phyloP scores from a whole-genome alignment of 1,140 invertebrate genomes.

The Archivesica marissinica region DNA sequence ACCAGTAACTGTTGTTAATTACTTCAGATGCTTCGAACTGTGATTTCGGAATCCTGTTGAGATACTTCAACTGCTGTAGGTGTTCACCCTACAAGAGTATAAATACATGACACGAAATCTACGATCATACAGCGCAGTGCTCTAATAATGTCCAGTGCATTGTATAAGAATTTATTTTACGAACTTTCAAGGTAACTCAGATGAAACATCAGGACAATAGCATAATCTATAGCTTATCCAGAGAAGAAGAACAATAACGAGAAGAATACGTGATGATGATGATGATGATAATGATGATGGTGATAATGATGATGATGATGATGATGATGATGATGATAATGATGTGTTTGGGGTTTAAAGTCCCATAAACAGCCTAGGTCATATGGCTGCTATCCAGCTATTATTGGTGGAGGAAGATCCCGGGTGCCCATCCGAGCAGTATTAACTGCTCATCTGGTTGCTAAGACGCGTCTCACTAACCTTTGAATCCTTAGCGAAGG shows the following conservation, averaged over 20 bases:
- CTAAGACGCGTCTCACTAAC: no score
- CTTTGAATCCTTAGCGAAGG: no score
- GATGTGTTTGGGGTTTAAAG: no score
- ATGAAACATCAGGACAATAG: not conserved
- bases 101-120: no score
- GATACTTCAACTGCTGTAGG: not conserved
- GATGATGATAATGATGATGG: no score
- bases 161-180: not conserved
- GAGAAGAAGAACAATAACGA: not conserved
- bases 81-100: not conserved
- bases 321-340: no score
- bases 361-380: no score
- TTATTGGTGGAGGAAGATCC: no score
- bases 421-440: no score
- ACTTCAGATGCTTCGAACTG: not conserved
- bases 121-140: not conserved
- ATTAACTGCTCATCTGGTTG: no score
- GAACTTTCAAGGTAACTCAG: not conserved
- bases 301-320: no score
- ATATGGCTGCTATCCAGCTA: no score
- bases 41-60: not conserved
- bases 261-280: not conserved
- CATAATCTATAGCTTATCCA: not conserved
- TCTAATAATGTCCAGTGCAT: not conserved
- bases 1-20: slow-evolving; percentile 16